Percentiles rank a stretch among this genome's conserved stretches.
phyloP scores from a whole-genome alignment of 2,797 vertebrate species.

The Lagocephalus sceleratus region DNA sequence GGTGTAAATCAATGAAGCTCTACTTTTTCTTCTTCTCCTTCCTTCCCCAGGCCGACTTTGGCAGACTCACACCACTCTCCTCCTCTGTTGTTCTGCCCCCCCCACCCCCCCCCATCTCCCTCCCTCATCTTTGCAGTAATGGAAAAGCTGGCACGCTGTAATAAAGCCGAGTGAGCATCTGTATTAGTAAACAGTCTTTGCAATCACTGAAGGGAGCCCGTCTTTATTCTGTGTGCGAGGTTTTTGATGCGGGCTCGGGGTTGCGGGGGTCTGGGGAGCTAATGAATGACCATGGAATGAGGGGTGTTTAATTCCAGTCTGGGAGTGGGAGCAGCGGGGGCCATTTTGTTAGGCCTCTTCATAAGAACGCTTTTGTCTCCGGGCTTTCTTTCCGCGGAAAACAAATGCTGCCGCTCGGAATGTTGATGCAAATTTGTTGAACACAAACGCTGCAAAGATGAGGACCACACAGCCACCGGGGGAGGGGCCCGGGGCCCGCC shows the following conservation, averaged over 20 bases:
- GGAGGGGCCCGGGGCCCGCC: neutral
- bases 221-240: constrained; percentile 36
- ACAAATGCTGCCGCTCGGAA: constrained; percentile 56
- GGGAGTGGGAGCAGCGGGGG: constrained; percentile 36
- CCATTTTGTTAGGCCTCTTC: constrained; percentile 49
- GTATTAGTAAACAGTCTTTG: constrained; percentile 66
- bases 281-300: constrained; percentile 68
- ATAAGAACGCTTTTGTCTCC: constrained; percentile 68
- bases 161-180: constrained; percentile 65
- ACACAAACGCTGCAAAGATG: constrained; percentile 39
- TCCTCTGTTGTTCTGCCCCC: neutral
- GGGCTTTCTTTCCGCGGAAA: constrained; percentile 44
- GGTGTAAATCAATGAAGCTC: constrained; percentile 66
- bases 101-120: neutral
- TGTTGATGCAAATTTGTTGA: constrained; percentile 59
- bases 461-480: constrained; percentile 42
- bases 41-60: constrained; percentile 52
- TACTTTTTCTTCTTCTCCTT: constrained; percentile 31
- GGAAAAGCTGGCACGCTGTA: constrained; percentile 58
- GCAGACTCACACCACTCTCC: constrained; percentile 24
- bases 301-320: constrained; percentile 63
- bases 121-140: constrained; percentile 43
- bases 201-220: constrained; percentile 56
- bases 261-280: constrained; percentile 39
- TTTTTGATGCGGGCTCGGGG: constrained; percentile 36